Evolutionary conservation across 2,888 invertebrate species (phyloP).

Genomic region (Scelioninae gen. 1): DNA sequence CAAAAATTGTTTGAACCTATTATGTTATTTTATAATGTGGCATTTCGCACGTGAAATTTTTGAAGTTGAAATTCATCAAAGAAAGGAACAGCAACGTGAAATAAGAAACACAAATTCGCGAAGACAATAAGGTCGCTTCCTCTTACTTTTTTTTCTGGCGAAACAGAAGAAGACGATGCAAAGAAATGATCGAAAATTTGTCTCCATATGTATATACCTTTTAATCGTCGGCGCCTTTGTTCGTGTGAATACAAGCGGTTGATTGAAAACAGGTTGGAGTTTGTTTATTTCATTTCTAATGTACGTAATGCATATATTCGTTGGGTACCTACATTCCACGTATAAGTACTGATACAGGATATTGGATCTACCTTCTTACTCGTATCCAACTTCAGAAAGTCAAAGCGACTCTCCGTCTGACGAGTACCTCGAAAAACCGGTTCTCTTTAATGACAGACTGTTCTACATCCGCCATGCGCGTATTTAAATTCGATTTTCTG

Average conservation of each 20-base stretch:
- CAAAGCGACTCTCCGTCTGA: conserved; percentile 70
- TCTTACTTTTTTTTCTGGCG: background rate
- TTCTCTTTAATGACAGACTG: conserved; percentile 71
- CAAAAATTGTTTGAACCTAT: conserved; percentile 29
- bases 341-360: conserved; percentile 58
- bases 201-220: conserved; percentile 18
- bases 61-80: conserved; percentile 32
- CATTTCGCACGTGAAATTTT: conserved; percentile 30
- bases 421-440: conserved; percentile 71
- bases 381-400: conserved; percentile 66
- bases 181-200: conserved; percentile 29
- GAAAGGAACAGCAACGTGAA: conserved; percentile 4
- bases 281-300: conserved; percentile 58
- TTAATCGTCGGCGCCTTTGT: conserved; percentile 32
- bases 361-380: conserved; percentile 68
- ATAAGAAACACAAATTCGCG: conserved; percentile 25
- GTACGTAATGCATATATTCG: conserved; percentile 42
- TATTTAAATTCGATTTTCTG: conserved; percentile 71
- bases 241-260: conserved; percentile 20
- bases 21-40: conserved; percentile 11
- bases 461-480: conserved; percentile 71
- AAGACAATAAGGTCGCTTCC: conserved; percentile 16
- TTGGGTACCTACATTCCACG: conserved; percentile 30
- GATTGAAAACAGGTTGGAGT: conserved; percentile 53
- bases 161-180: background rate